Percentiles rank a stretch among this genome's conserved stretches.
Conservation (phyloP, 1,140 invertebrate genomes). For the Neotoxoptera formosana region DNA sequence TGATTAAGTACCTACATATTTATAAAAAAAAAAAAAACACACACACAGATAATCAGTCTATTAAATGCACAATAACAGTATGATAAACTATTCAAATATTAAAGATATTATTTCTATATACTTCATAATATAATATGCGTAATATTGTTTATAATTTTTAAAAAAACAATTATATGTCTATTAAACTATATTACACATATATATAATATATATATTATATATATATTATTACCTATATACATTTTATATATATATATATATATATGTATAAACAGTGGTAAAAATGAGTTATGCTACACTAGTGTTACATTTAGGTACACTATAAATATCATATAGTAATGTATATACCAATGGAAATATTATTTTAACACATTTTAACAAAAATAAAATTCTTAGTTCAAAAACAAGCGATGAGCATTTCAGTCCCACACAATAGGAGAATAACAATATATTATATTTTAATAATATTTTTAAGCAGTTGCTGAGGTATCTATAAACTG, state of each 20-base stretch:
- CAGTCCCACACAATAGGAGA: neutral
- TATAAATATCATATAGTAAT: neutral
- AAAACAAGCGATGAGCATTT: neutral
- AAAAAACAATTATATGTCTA: neutral
- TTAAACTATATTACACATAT: neutral
- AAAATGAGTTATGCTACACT: neutral
- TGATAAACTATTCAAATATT: neutral
- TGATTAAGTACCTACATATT: neutral
- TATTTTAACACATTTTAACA: neutral
- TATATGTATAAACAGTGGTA: too few relatives aligned
- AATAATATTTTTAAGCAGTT: neutral
- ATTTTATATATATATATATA: too few relatives aligned
- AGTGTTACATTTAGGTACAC: neutral
- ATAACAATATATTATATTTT: neutral
- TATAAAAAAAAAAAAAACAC: neutral
- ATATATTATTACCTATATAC: too few relatives aligned
- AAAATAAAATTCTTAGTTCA: neutral
- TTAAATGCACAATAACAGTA: neutral
- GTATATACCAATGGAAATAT: neutral
- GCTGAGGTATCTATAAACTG: neutral
- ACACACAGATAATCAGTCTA: slow-evolving; percentile 6
- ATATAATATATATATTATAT: too few relatives aligned
- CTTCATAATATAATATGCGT: neutral
- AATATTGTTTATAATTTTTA: neutral
- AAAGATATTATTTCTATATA: neutral